A percentile compares a stretch with the other conserved stretches of the same genome.
Evolutionary conservation across 2,888 invertebrate genomes (phyloP).

Genomic region (Nezara viridula): DNA sequence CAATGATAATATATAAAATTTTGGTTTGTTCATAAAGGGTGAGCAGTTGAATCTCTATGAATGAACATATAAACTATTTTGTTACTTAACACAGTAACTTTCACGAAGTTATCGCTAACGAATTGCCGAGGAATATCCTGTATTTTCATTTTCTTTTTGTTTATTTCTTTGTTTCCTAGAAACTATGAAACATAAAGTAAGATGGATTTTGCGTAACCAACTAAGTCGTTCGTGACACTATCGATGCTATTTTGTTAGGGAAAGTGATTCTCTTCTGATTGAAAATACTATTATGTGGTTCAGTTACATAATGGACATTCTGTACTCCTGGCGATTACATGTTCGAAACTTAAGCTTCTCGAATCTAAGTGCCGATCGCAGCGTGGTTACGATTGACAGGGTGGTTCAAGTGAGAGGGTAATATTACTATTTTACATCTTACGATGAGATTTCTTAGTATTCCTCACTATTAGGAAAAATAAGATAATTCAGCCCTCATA

Average conservation of each 20-base stretch:
- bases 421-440: too few relatives aligned
- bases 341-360: not conserved
- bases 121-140: not conserved
- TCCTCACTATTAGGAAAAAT: too few relatives aligned
- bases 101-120: not conserved
- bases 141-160: not conserved
- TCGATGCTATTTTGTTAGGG: not conserved
- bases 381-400: not conserved
- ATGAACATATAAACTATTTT: not conserved
- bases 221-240: not conserved
- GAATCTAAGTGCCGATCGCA: not conserved
- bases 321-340: not conserved
- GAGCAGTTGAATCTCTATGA: not conserved
- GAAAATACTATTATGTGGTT: not conserved
- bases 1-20: not conserved
- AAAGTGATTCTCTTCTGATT: constrained; percentile 9
- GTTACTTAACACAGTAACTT: not conserved
- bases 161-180: not conserved
- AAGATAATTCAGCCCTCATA: too few relatives aligned
- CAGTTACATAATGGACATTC: not conserved
- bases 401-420: not conserved
- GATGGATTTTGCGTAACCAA: not conserved
- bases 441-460: too few relatives aligned
- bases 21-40: not conserved
- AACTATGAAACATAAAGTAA: not conserved